phyloP scores from a whole-genome alignment of 2,797 vertebrate genomes.

The Megaceryle alcyon region DNA sequence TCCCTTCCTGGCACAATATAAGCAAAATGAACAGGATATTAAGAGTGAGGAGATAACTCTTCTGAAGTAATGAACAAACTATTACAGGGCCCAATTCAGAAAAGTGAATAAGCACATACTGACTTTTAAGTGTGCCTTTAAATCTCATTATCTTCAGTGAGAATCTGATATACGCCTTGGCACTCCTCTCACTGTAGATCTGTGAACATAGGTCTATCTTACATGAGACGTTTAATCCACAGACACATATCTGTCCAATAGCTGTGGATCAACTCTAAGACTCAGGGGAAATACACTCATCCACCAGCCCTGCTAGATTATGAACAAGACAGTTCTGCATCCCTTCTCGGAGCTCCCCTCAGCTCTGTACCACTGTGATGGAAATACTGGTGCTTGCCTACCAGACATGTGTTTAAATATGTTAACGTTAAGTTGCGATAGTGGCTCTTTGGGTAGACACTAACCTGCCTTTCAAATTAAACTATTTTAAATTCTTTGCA shows the following conservation, averaged over 20 bases:
- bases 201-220: neutral
- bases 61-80: neutral
- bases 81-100: neutral
- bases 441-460: neutral
- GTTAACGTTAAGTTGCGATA: neutral
- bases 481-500: neutral
- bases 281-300: neutral
- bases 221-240: neutral
- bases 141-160: neutral
- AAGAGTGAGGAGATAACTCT: neutral
- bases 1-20: neutral
- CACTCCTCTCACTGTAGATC: neutral
- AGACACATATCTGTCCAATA: neutral
- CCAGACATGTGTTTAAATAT: neutral
- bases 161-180: neutral
- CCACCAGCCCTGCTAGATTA: neutral
- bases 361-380: neutral
- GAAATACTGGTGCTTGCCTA: neutral
- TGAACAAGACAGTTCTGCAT: neutral
- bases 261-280: neutral
- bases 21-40: conserved; percentile 56
- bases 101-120: conserved; percentile 38
- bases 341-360: neutral
- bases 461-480: neutral
- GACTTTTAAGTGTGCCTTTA: neutral